Evolutionary conservation across 2,113 vertebrate genomes (phyloP), one percentile per base, ranked within the genome.

Genomic region (Hippopotamus amphibius): DNA sequence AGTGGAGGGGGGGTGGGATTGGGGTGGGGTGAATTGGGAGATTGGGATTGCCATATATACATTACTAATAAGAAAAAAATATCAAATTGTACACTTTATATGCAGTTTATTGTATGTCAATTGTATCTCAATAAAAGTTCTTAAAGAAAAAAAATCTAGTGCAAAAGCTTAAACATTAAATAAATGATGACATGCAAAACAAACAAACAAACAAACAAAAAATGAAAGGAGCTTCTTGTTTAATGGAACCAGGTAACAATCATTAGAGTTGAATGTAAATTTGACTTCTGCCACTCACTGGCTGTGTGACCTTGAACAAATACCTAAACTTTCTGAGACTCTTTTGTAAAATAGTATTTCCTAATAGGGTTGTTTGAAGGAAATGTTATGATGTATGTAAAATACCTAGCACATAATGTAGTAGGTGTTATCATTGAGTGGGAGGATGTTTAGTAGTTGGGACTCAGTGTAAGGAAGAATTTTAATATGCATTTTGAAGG

Each of bases 161-260:
- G 55, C 19, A 17, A 57, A 17, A 99, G 99, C 99, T 99, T 99
- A 99, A 99, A 99, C 99, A 99, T 99, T 99, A 99, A 99, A 99
- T 99, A 99, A 99, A 99, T 99, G 99, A 98, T 99, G 99, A 99
- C 99, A 98, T 97, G 97, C 98, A 98, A 57, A 57, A 19, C 16
- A 55, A 55, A 55, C 15, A 53, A 55, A 37, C 37, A 37, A 53
- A 53, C 16, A 55, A 55, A 55, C 6, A 57, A 21, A 57, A 0
- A 21, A 17, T 57, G 81, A 72, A 77, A 83, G 53, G 48, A 43
- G 22, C 77, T 90, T 82, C 43, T 69, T 84, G 61, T 63, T 93
- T 71, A 71, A 41, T 91, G 43, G 43, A 82, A 88, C 74, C 33
- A 69, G 30, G 15, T 46, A 28, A 30, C 88, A 63, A 3, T 41